Conservation (phyloP, 2,888 invertebrate genomes). For the Uropetala carovei region DNA sequence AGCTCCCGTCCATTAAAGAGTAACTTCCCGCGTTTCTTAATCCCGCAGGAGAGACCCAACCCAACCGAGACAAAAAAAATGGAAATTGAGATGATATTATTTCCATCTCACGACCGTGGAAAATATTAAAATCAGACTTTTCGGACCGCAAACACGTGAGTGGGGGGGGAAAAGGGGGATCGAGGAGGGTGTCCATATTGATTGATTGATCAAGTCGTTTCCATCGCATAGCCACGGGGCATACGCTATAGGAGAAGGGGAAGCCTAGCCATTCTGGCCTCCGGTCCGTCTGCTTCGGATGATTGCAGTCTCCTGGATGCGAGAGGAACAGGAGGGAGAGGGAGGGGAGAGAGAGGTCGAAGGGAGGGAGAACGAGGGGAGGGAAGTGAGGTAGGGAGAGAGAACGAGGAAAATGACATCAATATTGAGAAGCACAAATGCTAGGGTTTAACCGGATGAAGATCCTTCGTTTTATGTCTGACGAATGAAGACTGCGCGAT, state of each 20-base stretch:
- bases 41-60: not conserved
- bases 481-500: conserved; percentile 22
- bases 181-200: conserved; percentile 33
- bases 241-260: not conserved
- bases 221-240: not conserved
- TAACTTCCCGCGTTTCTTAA: not conserved
- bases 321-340: not conserved
- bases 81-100: conserved; percentile 51
- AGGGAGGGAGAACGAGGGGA: not conserved
- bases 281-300: not conserved
- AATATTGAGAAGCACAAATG: conserved; percentile 11
- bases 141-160: conserved; percentile 1
- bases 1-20: not conserved
- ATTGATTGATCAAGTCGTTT: conserved; percentile 62
- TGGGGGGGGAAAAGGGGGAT: not conserved
- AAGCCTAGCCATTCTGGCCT: not conserved
- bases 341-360: not conserved
- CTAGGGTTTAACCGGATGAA: conserved; percentile 6
- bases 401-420: conserved; percentile 13
- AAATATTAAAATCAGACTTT: conserved; percentile 48
- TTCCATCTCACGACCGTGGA: not conserved
- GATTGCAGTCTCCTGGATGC: not conserved
- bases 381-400: not conserved
- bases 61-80: conserved; percentile 7
- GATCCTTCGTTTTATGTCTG: conserved; percentile 6